phyloP scores from a whole-genome alignment of 2,113 vertebrate genomes.

The Galbula dea region DNA sequence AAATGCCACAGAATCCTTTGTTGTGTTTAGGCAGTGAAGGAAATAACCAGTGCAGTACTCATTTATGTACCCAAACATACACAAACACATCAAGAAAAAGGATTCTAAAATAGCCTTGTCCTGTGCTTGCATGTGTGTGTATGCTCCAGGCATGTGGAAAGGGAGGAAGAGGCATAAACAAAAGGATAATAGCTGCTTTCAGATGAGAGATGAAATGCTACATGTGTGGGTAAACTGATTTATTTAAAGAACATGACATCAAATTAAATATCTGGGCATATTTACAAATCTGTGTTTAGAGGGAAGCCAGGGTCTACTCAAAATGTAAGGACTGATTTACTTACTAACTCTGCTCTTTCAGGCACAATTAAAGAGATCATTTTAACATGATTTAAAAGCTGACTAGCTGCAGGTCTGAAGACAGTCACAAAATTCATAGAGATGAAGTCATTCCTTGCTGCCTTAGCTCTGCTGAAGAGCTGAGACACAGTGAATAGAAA shows the following conservation, averaged over 20 bases:
- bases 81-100: neutral
- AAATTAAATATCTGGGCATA: neutral
- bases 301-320: neutral
- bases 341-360: neutral
- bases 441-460: neutral
- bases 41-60: neutral
- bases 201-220: neutral
- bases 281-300: neutral
- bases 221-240: rapidly evolving
- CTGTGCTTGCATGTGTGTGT: neutral
- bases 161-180: neutral
- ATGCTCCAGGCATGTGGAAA: neutral
- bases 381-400: neutral
- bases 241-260: neutral
- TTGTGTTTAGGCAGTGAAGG: neutral
- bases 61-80: neutral
- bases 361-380: neutral
- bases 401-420: neutral
- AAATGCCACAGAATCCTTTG: neutral
- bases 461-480: neutral
- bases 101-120: neutral
- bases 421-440: neutral
- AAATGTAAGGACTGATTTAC: neutral
- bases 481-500: neutral
- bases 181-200: neutral